These are phyloP conservation scores for Cinclus mexicanus DNA, from an alignment of 2,113 vertebrate species.

Conservation along the genomic window DNA sequence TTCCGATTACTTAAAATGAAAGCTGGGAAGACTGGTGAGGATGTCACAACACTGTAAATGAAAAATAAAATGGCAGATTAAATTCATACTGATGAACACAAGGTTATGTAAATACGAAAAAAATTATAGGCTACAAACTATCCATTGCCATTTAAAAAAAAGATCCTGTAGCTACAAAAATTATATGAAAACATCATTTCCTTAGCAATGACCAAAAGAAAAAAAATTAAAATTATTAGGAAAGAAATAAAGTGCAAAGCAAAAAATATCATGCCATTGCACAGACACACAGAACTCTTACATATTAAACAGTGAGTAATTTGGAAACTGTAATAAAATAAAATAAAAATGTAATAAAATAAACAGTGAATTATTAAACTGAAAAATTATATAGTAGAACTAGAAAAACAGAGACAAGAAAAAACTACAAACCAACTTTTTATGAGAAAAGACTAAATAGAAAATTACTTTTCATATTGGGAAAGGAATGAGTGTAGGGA, in stretches of 20 bases:
- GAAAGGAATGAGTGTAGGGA: not conserved
- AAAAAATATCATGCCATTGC: not conserved
- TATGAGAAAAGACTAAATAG: not conserved
- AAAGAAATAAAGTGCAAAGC: not conserved
- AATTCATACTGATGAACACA: not conserved
- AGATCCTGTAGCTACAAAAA: not conserved
- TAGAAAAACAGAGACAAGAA: not conserved
- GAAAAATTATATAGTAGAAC: not conserved
- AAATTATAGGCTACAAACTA: not conserved
- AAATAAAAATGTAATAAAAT: not conserved
- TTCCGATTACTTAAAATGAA: not conserved
- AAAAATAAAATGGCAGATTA: constrained; percentile 3
- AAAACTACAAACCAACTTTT: not conserved
- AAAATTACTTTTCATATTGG: not conserved
- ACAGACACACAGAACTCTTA: not conserved
- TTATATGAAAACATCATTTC: not conserved
- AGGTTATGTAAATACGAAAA: not conserved
- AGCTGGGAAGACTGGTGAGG: not conserved
- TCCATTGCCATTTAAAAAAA: not conserved
- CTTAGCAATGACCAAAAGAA: not conserved
- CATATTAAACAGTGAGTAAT: not conserved
- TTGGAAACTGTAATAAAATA: not conserved
- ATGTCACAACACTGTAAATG: not conserved
- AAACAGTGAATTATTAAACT: not conserved
- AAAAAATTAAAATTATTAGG: not conserved